Percentiles rank a stretch among this genome's conserved stretches.
phyloP scores from a whole-genome alignment of 2,888 invertebrate species.

The Drosophila percnosoma region DNA sequence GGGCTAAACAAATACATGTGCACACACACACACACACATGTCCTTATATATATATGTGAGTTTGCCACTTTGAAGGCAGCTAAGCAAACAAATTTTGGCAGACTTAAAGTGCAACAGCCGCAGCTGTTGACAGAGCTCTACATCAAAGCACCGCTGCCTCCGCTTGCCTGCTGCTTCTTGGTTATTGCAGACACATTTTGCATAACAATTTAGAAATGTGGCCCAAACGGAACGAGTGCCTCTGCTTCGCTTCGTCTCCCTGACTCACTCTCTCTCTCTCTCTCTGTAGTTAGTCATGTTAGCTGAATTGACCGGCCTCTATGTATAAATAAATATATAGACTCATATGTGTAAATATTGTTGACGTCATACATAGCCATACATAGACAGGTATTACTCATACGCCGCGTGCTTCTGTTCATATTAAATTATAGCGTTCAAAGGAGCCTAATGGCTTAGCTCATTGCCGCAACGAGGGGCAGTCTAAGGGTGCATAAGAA shows the following conservation, averaged over 20 bases:
- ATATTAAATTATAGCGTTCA: slow-evolving; percentile 51
- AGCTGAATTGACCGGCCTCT: slow-evolving; percentile 38
- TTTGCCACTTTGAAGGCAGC: slow-evolving; percentile 2
- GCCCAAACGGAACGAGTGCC: slow-evolving; percentile 26
- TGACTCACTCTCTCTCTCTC: neutral
- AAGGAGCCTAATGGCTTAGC: slow-evolving; percentile 42
- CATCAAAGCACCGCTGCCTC: neutral
- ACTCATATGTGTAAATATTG: slow-evolving; percentile 31
- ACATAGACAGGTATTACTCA: slow-evolving; percentile 54
- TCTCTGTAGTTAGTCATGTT: slow-evolving; percentile 38
- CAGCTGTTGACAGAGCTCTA: slow-evolving; percentile 39
- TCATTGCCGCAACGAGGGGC: slow-evolving; percentile 2
- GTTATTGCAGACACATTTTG: slow-evolving; percentile 31
- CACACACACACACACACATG: neutral
- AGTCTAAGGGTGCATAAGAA: neutral
- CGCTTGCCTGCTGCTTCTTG: neutral
- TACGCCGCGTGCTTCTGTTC: slow-evolving; percentile 45
- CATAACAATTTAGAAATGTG: slow-evolving; percentile 47
- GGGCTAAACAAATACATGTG: slow-evolving; percentile 2
- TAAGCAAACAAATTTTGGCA: slow-evolving; percentile 45
- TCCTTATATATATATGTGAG: neutral
- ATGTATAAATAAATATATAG: slow-evolving; percentile 34
- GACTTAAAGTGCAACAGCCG: slow-evolving; percentile 56
- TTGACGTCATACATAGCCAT: slow-evolving; percentile 47
- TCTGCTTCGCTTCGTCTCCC: neutral